Conservation (phyloP, 2,888 invertebrate species). For the Cremastinae sp. region DNA sequence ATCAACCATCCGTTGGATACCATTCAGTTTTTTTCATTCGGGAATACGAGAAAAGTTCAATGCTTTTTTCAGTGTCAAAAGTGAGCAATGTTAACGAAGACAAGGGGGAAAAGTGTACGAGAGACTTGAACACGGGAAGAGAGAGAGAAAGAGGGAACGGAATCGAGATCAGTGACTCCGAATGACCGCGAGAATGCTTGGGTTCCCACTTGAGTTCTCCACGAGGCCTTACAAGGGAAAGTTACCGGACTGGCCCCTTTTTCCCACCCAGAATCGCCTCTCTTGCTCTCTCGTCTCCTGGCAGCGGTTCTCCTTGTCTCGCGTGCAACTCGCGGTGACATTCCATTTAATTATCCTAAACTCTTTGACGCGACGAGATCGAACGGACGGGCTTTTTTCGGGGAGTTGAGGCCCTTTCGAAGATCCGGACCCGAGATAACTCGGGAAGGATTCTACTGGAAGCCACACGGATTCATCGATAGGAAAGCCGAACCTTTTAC, state of each 20-base stretch:
- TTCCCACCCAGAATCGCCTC: conserved; percentile 57
- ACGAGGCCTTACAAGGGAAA: conserved; percentile 61
- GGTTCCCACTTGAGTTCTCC: conserved; percentile 49
- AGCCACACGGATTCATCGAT: conserved; percentile 44
- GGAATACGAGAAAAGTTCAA: neutral
- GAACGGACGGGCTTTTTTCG: conserved; percentile 52
- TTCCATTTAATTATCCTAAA: conserved; percentile 64
- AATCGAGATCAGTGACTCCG: conserved; percentile 62
- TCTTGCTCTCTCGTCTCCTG: conserved; percentile 49
- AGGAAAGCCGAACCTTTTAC: conserved; percentile 35
- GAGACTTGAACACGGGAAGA: conserved; percentile 29
- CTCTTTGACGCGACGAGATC: conserved; percentile 68
- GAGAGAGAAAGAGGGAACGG: conserved; percentile 42
- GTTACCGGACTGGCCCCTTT: conserved; percentile 61
- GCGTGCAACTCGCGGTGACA: conserved; percentile 56
- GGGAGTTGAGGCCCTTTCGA: conserved; percentile 19
- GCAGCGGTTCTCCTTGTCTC: conserved; percentile 41
- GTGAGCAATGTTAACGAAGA: conserved; percentile 9
- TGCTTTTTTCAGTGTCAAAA: neutral
- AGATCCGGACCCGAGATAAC: conserved; percentile 45
- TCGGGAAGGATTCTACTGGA: conserved; percentile 8
- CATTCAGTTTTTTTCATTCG: neutral
- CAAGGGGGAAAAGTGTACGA: conserved; percentile 40
- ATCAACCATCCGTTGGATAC: too few relatives aligned
- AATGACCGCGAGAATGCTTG: conserved; percentile 58